phyloP scores from a whole-genome alignment of 2,888 invertebrate species.

The Desoria tigrina region DNA sequence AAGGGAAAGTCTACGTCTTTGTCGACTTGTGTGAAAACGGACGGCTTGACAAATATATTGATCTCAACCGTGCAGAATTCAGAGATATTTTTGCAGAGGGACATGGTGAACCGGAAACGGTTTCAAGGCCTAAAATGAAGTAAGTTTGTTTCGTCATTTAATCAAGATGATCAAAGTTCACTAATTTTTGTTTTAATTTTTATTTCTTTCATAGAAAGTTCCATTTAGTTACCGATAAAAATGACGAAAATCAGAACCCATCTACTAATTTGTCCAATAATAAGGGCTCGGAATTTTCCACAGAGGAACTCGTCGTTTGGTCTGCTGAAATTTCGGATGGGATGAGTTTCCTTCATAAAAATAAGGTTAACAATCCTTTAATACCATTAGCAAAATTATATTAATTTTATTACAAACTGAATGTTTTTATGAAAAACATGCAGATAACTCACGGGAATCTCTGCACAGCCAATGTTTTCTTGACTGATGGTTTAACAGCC shows the following conservation, averaged over 20 bases:
- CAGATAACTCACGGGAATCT: slow-evolving; percentile 28
- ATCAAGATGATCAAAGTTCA: too few species aligned
- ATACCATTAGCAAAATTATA: too few species aligned
- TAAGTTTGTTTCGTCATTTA: too few species aligned
- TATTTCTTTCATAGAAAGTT: not conserved
- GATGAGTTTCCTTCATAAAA: slow-evolving; percentile 31
- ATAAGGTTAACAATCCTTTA: slow-evolving; percentile 16
- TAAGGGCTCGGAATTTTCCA: too few species aligned
- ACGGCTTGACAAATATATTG: slow-evolving; percentile 26
- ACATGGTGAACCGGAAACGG: too few species aligned
- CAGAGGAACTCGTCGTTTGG: slow-evolving; percentile 16
- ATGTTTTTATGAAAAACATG: too few species aligned
- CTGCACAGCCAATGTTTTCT: slow-evolving; percentile 23
- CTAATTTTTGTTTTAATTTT: too few species aligned
- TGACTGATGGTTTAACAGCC: slow-evolving; percentile 21
- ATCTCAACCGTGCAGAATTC: slow-evolving; percentile 29
- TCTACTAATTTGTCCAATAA: too few species aligned
- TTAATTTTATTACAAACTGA: too few species aligned
- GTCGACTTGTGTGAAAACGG: slow-evolving; percentile 29
- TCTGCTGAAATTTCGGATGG: slow-evolving; percentile 30
- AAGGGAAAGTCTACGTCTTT: too few species aligned
- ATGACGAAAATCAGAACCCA: not conserved
- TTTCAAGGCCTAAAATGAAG: too few species aligned
- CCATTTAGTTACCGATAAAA: not conserved
- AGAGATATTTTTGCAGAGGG: slow-evolving; percentile 3